Conservation (phyloP, 2,888 invertebrate genomes). For the Eupithecia insigniata region DNA sequence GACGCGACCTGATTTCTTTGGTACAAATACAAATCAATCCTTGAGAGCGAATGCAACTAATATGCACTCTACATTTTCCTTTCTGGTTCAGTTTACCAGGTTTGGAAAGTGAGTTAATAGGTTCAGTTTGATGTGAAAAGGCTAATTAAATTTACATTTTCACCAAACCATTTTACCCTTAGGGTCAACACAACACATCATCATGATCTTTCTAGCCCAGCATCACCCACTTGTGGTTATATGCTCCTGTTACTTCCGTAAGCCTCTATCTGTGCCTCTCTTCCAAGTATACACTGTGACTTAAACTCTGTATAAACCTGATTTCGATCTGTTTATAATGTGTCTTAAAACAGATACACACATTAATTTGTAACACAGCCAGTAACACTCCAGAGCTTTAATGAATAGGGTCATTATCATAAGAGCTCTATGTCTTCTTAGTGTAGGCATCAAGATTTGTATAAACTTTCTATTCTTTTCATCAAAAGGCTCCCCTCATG, state of each 20-base stretch:
- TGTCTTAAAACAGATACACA: neutral
- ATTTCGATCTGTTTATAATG: neutral
- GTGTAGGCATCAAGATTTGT: too few relatives aligned
- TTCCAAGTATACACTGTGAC: too few relatives aligned
- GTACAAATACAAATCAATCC: slow-evolving; percentile 3
- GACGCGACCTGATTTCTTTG: slow-evolving; percentile 44
- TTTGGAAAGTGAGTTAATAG: neutral
- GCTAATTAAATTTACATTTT: neutral
- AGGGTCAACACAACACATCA: neutral
- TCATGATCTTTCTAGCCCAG: neutral
- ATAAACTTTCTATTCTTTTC: too few relatives aligned
- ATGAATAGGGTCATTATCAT: neutral
- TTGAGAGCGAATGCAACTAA: neutral
- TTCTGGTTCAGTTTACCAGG: neutral
- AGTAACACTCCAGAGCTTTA: neutral
- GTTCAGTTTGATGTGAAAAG: neutral
- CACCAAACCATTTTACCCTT: neutral
- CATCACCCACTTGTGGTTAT: neutral
- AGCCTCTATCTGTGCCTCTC: neutral
- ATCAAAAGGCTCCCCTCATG: too few relatives aligned
- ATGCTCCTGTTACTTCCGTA: neutral
- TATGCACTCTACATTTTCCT: neutral
- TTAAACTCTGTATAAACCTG: neutral
- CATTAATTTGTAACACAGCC: neutral
- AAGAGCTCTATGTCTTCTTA: too few relatives aligned